Conservation (phyloP, 2,797 vertebrate species). For the Thripadectes ignobilis region DNA sequence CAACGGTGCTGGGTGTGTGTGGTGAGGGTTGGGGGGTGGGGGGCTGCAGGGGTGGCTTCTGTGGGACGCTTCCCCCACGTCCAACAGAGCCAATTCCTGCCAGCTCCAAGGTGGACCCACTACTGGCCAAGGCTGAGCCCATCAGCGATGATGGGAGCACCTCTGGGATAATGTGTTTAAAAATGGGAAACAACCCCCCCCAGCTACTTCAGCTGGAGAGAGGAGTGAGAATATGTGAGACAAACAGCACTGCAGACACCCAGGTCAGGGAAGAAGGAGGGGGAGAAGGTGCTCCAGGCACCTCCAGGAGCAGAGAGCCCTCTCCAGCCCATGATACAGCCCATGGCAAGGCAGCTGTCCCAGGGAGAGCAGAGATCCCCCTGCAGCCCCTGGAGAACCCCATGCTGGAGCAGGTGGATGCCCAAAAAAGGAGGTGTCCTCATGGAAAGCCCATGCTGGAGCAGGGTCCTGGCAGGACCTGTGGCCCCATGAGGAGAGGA, state of each 20-base stretch:
- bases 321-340: neutral
- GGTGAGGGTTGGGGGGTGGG: neutral
- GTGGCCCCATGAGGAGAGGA: neutral
- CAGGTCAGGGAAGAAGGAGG: neutral
- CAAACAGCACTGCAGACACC: neutral
- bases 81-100: neutral
- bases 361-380: neutral
- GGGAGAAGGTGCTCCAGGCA: neutral
- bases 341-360: neutral
- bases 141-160: rapidly evolving
- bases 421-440: neutral
- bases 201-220: neutral
- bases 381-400: neutral
- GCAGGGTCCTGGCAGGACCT: neutral
- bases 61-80: neutral
- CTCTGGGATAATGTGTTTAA: neutral
- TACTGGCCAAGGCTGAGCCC: neutral
- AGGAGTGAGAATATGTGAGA: no score
- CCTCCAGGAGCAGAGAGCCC: neutral
- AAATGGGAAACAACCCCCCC: neutral
- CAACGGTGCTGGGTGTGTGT: neutral
- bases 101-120: rapidly evolving
- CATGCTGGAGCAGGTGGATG: neutral
- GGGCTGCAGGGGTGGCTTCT: neutral
- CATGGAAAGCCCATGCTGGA: neutral